phyloP scores from a whole-genome alignment of 64 coral and sea anemone species.

The Stichodactyla helianthus region DNA sequence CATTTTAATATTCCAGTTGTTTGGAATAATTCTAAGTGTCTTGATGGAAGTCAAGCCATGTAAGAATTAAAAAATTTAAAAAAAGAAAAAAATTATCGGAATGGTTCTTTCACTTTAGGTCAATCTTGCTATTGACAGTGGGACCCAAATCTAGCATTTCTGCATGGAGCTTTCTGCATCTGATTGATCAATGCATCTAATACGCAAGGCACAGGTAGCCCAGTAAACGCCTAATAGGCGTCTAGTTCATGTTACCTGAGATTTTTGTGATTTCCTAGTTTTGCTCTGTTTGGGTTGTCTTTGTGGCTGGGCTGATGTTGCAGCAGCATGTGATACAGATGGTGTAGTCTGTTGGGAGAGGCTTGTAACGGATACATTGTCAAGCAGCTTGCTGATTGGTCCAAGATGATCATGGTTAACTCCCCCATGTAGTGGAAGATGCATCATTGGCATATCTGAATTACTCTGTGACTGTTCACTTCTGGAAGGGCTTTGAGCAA shows the following conservation, averaged over 20 bases:
- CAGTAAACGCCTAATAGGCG: too few species aligned
- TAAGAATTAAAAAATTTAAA: too few species aligned
- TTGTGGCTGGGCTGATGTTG: slow-evolving; percentile 57
- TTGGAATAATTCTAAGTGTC: too few species aligned
- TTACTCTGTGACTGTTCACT: slow-evolving; percentile 26
- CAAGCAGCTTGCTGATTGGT: slow-evolving; percentile 65
- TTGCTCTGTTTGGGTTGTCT: slow-evolving; percentile 58
- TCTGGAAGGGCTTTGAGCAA: slow-evolving; percentile 53
- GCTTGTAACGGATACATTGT: slow-evolving; percentile 48
- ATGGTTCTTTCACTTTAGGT: too few species aligned
- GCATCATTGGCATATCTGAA: slow-evolving; percentile 45
- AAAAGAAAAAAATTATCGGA: too few species aligned
- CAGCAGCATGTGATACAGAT: slow-evolving; percentile 1
- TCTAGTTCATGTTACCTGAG: slow-evolving; percentile 26
- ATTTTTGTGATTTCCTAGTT: slow-evolving; percentile 64
- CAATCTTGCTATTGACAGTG: too few species aligned
- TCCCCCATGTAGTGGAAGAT: slow-evolving; percentile 64
- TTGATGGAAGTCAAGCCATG: too few species aligned
- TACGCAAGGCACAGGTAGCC: too few species aligned
- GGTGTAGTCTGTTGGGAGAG: slow-evolving; percentile 36
- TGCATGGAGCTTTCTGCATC: too few species aligned
- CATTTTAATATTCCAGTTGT: too few species aligned
- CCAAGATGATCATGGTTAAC: slow-evolving; percentile 39
- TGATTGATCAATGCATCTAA: too few species aligned
- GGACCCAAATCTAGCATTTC: too few species aligned